Percentiles rank a stretch among this genome's conserved stretches.
Conservation (phyloP, 2,113 vertebrate species). For the Butastur rufipennis region DNA sequence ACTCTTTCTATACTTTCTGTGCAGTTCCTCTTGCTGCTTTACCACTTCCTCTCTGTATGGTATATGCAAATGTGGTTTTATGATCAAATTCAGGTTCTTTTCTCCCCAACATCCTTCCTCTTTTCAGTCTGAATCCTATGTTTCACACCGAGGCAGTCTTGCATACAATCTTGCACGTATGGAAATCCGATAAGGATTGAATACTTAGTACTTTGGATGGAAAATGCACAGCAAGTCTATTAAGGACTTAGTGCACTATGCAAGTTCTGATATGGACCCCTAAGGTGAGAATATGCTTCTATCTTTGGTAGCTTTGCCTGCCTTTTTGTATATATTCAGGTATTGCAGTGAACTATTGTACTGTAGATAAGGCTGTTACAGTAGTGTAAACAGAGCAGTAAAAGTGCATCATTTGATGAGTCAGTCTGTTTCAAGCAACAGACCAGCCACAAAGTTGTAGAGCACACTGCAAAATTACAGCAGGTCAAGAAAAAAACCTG, state of each 20-base stretch:
- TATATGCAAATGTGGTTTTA: background rate
- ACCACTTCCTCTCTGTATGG: background rate
- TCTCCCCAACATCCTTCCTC: background rate
- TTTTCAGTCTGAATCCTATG: background rate
- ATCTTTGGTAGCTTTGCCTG: background rate
- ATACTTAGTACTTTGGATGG: background rate
- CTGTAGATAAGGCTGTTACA: constrained; percentile 23
- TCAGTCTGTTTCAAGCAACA: constrained; percentile 51
- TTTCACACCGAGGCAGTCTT: background rate
- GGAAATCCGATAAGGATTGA: background rate
- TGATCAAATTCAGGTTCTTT: constrained; percentile 11
- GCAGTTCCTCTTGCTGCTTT: background rate
- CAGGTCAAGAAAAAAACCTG: background rate
- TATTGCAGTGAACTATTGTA: constrained; percentile 14
- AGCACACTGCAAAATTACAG: background rate
- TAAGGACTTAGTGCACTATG: background rate
- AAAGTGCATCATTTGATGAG: constrained; percentile 45
- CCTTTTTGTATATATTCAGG: background rate
- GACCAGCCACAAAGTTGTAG: background rate
- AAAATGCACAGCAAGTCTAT: background rate
- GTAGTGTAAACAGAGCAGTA: constrained; percentile 28
- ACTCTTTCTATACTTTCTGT: background rate
- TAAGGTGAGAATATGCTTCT: background rate
- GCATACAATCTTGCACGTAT: background rate
- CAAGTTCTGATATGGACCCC: background rate